These are phyloP conservation scores for Anarsia innoxiella DNA, from an alignment of 2,888 invertebrate species.

Conservation along the genomic window DNA sequence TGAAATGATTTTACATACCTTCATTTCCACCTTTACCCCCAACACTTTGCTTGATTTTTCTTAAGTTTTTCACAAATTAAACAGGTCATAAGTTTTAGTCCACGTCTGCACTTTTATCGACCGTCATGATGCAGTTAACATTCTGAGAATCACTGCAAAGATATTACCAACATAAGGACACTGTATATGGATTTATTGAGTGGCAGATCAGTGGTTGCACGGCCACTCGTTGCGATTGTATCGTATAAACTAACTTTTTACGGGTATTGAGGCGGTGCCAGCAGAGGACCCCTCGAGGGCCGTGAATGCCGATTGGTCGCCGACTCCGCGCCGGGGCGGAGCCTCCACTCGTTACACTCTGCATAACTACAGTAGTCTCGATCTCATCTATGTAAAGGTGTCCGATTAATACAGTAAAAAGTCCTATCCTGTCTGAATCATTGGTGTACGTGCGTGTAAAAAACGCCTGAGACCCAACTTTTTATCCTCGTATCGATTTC, in stretches of 20 bases:
- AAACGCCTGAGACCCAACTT: no score
- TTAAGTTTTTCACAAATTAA: conserved; percentile 38
- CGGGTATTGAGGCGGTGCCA: conserved; percentile 32
- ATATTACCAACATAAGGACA: conserved; percentile 9
- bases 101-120: conserved; percentile 26
- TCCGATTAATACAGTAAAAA: conserved; percentile 22
- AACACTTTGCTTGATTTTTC: conserved; percentile 46
- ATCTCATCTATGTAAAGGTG: conserved; percentile 31
- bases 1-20: no score
- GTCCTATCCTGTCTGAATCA: conserved; percentile 36
- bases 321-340: conserved; percentile 24
- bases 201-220: conserved; percentile 19
- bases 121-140: conserved; percentile 37
- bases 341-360: conserved; percentile 17
- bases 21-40: conserved; percentile 59
- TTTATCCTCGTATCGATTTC: no score
- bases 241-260: conserved; percentile 39
- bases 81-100: conserved; percentile 19
- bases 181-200: conserved; percentile 2
- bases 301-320: conserved; percentile 32
- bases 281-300: conserved; percentile 17
- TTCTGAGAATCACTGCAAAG: conserved; percentile 15
- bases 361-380: conserved; percentile 18
- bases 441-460: conserved; percentile 13
- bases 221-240: conserved; percentile 38